Percentiles rank a stretch among this genome's conserved stretches.
These are phyloP conservation scores for Salvator merianae DNA, from an alignment of 2,113 vertebrate species.

Conservation along the genomic window DNA sequence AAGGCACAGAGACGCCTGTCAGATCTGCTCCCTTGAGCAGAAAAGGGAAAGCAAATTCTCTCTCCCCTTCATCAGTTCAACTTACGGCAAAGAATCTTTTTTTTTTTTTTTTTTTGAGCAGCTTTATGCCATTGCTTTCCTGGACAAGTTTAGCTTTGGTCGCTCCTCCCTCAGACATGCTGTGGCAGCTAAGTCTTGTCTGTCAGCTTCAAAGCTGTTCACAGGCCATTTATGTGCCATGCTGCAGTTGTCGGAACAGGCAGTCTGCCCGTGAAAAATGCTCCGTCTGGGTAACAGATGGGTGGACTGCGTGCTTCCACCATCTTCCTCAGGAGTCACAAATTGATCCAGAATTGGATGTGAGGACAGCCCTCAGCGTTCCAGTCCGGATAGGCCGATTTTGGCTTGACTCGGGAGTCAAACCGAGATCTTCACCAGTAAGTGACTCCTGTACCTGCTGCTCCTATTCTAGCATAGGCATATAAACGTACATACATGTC, in stretches of 20 bases:
- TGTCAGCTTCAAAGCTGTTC: neutral
- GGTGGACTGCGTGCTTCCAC: too few species aligned
- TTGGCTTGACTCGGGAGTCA: too few species aligned
- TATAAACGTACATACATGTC: neutral
- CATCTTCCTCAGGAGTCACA: neutral
- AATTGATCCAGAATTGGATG: neutral
- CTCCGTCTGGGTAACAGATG: neutral
- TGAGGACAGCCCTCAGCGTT: neutral
- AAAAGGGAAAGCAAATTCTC: too few species aligned
- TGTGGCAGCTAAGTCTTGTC: neutral
- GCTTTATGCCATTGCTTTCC: neutral
- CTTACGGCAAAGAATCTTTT: too few species aligned
- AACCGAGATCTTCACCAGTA: neutral
- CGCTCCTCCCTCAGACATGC: too few species aligned
- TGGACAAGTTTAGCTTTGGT: neutral
- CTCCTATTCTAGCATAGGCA: neutral
- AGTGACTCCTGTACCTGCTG: neutral
- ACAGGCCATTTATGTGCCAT: too few species aligned
- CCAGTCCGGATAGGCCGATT: neutral
- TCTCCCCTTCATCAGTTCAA: neutral
- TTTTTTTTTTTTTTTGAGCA: neutral
- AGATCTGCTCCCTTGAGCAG: conserved; percentile 11
- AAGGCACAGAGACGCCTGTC: conserved; percentile 29
- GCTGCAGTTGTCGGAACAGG: neutral
- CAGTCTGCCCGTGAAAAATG: neutral